Conservation (phyloP, 2,113 vertebrate genomes). For the Columbina picui region DNA sequence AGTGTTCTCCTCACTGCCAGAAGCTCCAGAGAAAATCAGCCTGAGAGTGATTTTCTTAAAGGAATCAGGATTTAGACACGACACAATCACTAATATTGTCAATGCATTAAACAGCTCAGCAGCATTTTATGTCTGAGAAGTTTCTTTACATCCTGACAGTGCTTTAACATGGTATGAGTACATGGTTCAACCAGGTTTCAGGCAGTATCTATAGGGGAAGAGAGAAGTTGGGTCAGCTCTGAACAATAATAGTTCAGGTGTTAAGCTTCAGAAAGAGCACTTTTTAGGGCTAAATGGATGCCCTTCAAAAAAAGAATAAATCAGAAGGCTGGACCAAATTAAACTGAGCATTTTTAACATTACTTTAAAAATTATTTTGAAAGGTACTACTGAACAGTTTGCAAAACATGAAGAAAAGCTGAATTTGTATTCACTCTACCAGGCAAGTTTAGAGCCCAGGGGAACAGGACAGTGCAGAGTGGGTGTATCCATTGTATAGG, state of each 20-base stretch:
- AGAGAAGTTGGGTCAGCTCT: background rate
- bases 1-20: conserved; percentile 27
- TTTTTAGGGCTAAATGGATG: background rate
- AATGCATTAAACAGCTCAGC: background rate
- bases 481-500: rapidly evolving
- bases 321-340: background rate
- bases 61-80: background rate
- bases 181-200: background rate
- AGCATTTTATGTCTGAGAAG: background rate
- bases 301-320: background rate
- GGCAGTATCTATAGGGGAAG: background rate
- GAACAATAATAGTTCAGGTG: background rate
- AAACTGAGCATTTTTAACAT: background rate
- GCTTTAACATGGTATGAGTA: background rate
- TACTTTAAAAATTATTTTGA: background rate
- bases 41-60: conserved; percentile 18
- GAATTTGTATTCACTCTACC: rapidly evolving
- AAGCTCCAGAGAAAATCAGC: conserved; percentile 70
- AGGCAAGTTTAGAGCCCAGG: background rate
- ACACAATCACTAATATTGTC: background rate
- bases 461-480: background rate
- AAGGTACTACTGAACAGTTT: background rate
- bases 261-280: background rate
- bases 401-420: background rate
- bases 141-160: background rate